Base-by-base conservation (phyloP, 2,797 vertebrate species). In the Neopelma chrysocephalum region DNA sequence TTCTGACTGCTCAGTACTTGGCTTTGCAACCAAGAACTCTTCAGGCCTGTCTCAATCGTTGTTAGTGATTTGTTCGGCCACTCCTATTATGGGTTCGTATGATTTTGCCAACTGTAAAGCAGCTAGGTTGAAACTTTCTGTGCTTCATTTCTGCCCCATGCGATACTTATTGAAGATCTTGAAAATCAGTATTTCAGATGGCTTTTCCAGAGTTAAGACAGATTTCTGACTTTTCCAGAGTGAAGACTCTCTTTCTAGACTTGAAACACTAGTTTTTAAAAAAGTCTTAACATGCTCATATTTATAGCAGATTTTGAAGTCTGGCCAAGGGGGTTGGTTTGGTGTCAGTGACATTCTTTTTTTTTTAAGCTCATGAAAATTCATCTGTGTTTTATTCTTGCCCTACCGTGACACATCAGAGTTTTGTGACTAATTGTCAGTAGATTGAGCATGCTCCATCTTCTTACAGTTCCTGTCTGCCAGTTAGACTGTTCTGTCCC, bases 231-330 rank as follows among this genome's bases (percentile, higher is more conserved):
- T 72, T 45, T 90, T 82, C 25, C n/a, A 48, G 58, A 62, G 13
- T 36, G 34, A 57, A 45, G 57, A 51, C 6, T 79, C 21, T 32
- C 20, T 72, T 70, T 57, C 40, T 76, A 32, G 40, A 32, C 40
- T 47, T 47, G 32, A 73, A 83, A 9, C 3, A 16, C 25, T 69
- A 4, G 3, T 69, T 82, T 29, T 75, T 5, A 2, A 36, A 69
- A 50, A 81, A 47, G 4, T 18, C 20, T 82, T 56, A 22, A n/a
- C 7, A 15, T 70, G 50, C 3, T 79, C 17, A 6, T 77, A 58
- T 34, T 80, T 84, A 21, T 32, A 80, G 70, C 45, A 43, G 58
- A 93, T 51, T 47, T 87, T 89, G 43, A 89, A 90, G 72, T 38
- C 54, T 85, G 51, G 3, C n/a, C 56, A 45, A 84, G 32, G 10